Base-by-base conservation (phyloP, 1,140 invertebrate genomes). In the Philotrypesis tridentata region DNA sequence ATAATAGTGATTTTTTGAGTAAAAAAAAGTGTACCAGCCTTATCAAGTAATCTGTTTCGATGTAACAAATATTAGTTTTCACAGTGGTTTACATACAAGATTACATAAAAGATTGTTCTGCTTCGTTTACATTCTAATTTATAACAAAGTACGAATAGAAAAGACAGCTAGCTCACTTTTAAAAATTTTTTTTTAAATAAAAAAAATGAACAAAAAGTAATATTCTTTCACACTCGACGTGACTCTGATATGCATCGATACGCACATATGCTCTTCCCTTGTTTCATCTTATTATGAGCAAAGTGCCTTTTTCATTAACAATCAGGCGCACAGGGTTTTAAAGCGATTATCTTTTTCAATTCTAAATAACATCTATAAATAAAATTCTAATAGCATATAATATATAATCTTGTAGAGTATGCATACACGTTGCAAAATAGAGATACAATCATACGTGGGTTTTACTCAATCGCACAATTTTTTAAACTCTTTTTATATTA, bases 311-410 rank as follows among this genome's bases (percentile, higher is more conserved):
- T 76, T 76, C 33, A 25, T 75, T 75, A 68, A 73, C 14, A 21
- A 23, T 75, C 8, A 82, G 61, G 60, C 71, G 23, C 40, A 55
- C 79, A 77, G 17, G 65, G 82, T 12, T 48, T 84, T 43, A 40
- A 85, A 77, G 81, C 76, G 80, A 82, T 85, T 80, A 55, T 80
- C 85, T 81, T 78, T 82, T 23, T 86, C 75, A 85, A 84, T n/a
- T n/a, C 70, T 78, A 73, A 65, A 71, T 65, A 73, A 82, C 80
- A 82, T 77, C 23, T 82, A 82, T 2, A 71, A 71, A 70, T 76
- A 82, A 77, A 71, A 83, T 67, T 86, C 71, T 85, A 83, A 82
- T 84, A 78, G 83, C 85, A 29, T 71, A 63, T 77, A n/a, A 84
- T 83, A 78, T n/a, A 82, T 86, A 37, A 37, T 37, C 68, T 85